A percentile compares a stretch with the other conserved stretches of the same genome.
These are phyloP conservation scores for Andrena fulva DNA, from an alignment of 2,888 invertebrate genomes.

Conservation along the genomic window DNA sequence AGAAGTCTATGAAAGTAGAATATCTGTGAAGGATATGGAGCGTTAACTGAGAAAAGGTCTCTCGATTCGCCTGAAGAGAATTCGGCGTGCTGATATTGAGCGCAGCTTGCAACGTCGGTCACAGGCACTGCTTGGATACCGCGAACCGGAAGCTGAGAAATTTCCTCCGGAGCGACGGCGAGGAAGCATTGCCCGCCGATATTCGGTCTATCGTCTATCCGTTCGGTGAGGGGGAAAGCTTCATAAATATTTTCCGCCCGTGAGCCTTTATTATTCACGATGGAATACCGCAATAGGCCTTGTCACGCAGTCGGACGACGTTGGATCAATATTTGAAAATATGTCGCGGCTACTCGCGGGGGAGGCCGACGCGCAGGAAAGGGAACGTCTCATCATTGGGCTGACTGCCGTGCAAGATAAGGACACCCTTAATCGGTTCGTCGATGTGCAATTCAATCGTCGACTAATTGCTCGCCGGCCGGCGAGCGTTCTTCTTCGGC, in stretches of 20 bases:
- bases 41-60: constrained; percentile 26
- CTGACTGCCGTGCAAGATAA: constrained; percentile 63
- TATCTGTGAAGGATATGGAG: too few species aligned
- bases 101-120: constrained; percentile 68
- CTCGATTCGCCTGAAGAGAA: constrained; percentile 62
- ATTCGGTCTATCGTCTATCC: constrained; percentile 68
- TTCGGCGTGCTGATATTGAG: constrained; percentile 65
- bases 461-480: constrained; percentile 7
- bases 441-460: constrained; percentile 10
- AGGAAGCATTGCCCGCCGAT: constrained; percentile 56
- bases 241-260: constrained; percentile 32
- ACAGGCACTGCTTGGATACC: constrained; percentile 61
- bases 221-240: constrained; percentile 59
- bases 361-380: constrained; percentile 67
- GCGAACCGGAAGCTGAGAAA: constrained; percentile 52
- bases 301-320: constrained; percentile 29
- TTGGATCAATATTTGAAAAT: constrained; percentile 52
- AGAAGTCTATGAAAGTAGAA: too few species aligned
- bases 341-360: constrained; percentile 61
- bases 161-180: constrained; percentile 11
- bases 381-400: constrained; percentile 65
- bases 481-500: background rate
- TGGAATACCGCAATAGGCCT: constrained; percentile 23
- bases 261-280: constrained; percentile 35
- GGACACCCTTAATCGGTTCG: constrained; percentile 61